Percentiles rank a stretch among this genome's conserved stretches.
Evolutionary conservation across 2,113 vertebrate genomes (phyloP).

Genomic region (Speoplatyrhinus poulsoni): DNA sequence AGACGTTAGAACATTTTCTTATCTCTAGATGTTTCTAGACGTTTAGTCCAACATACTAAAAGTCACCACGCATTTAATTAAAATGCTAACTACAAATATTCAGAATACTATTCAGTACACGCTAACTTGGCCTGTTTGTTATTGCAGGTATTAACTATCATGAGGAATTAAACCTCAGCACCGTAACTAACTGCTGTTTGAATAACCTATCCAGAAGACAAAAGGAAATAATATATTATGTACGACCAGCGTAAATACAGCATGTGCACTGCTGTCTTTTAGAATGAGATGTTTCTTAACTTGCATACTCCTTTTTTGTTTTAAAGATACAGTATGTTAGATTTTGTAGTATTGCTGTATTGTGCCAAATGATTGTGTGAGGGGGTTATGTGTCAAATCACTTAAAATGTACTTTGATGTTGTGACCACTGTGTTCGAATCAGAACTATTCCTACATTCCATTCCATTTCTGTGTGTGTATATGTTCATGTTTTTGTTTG

Average conservation of each 20-base stretch:
- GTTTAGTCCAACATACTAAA: background rate
- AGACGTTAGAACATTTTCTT: background rate
- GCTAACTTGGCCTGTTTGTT: slow-evolving; percentile 14
- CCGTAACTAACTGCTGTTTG: slow-evolving; percentile 2
- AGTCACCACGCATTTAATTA: background rate
- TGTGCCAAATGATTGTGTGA: slow-evolving; percentile 62
- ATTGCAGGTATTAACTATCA: slow-evolving; percentile 65
- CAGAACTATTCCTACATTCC: background rate
- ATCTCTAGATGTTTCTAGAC: background rate
- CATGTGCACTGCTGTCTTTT: slow-evolving; percentile 8
- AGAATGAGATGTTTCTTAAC: background rate
- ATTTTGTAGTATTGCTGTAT: slow-evolving; percentile 21
- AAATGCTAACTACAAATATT: background rate
- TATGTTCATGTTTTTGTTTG: too few species aligned
- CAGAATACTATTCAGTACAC: background rate
- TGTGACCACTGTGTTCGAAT: background rate
- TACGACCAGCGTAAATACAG: slow-evolving; percentile 13
- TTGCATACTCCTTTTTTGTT: slow-evolving; percentile 7
- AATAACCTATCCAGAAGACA: slow-evolving; percentile 6
- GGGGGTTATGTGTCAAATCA: slow-evolving; percentile 14
- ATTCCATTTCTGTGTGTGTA: background rate
- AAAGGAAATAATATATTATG: slow-evolving; percentile 24
- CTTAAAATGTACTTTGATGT: slow-evolving; percentile 8
- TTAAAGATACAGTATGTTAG: slow-evolving; percentile 11
- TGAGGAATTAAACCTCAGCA: slow-evolving; percentile 7